A percentile compares a stretch with the other conserved stretches of the same genome.
phyloP scores from a whole-genome alignment of 2,797 vertebrate species.

The Lycodopsis pacificus region DNA sequence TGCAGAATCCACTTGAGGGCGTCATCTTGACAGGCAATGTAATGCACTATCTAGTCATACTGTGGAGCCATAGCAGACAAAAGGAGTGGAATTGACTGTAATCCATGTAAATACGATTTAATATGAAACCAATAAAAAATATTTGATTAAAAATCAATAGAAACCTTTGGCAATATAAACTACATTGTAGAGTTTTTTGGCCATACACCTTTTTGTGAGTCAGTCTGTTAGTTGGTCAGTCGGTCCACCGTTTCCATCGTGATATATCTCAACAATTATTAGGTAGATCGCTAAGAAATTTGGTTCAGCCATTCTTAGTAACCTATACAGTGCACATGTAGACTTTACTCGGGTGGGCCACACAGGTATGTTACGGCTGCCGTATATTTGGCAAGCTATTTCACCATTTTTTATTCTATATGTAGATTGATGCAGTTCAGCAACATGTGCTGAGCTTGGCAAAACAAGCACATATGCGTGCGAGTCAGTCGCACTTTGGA shows the following conservation, averaged over 20 bases:
- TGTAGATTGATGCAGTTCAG: too few species aligned
- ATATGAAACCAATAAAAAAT: not conserved
- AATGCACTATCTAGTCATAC: constrained; percentile 40
- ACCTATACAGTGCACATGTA: too few species aligned
- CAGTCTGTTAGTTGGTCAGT: not conserved
- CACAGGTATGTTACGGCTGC: too few species aligned
- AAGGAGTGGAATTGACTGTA: not conserved
- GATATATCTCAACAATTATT: too few species aligned
- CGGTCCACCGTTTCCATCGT: not conserved
- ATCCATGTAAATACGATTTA: not conserved
- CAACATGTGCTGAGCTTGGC: too few species aligned
- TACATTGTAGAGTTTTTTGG: not conserved
- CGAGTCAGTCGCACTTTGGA: too few species aligned
- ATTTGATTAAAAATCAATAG: not conserved
- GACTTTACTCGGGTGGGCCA: too few species aligned
- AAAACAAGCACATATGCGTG: too few species aligned
- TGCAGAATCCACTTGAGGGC: constrained; percentile 49
- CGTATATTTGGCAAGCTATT: too few species aligned
- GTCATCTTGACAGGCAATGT: constrained; percentile 53
- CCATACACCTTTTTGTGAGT: not conserved
- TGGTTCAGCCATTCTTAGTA: not conserved
- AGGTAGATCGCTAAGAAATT: not conserved
- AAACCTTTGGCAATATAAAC: not conserved
- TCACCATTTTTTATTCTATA: too few species aligned
- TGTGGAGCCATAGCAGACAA: constrained; percentile 18